Evolutionary conservation across 2,888 invertebrate genomes (phyloP).

Genomic region (Aphrophora alni): DNA sequence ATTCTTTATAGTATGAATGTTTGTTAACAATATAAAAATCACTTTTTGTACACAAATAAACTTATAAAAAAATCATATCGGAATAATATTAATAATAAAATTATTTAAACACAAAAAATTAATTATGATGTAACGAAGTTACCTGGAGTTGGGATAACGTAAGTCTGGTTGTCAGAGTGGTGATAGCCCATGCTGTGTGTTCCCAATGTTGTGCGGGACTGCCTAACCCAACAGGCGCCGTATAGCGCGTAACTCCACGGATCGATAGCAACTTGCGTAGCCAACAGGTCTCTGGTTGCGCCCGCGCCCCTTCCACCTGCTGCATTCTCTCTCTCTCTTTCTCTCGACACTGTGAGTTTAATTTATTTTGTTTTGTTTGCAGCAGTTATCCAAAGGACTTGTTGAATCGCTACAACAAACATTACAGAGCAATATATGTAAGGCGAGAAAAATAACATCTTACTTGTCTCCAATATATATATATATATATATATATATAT

Average conservation of each 20-base stretch:
- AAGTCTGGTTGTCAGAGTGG: not conserved
- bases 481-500: no score
- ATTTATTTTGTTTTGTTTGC: not conserved
- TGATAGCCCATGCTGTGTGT: not conserved
- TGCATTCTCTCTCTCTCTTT: not conserved
- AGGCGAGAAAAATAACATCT: no score
- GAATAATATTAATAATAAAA: no score
- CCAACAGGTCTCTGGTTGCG: not conserved
- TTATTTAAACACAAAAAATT: no score
- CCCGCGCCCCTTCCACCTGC: not conserved
- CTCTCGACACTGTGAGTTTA: not conserved
- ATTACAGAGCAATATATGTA: no score
- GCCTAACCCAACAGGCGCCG: constrained; percentile 5
- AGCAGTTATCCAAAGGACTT: not conserved
- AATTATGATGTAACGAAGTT: not conserved
- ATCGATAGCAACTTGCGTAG: not conserved
- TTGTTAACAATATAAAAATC: no score
- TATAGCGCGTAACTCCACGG: not conserved
- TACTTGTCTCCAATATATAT: no score
- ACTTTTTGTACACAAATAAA: no score
- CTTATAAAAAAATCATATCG: no score
- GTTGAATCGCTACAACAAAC: not conserved
- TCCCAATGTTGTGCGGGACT: not conserved
- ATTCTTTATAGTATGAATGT: no score
- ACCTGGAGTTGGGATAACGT: constrained; percentile 2